Conservation (phyloP, 23 tunicate genomes). For the Trididemnum clinides region DNA sequence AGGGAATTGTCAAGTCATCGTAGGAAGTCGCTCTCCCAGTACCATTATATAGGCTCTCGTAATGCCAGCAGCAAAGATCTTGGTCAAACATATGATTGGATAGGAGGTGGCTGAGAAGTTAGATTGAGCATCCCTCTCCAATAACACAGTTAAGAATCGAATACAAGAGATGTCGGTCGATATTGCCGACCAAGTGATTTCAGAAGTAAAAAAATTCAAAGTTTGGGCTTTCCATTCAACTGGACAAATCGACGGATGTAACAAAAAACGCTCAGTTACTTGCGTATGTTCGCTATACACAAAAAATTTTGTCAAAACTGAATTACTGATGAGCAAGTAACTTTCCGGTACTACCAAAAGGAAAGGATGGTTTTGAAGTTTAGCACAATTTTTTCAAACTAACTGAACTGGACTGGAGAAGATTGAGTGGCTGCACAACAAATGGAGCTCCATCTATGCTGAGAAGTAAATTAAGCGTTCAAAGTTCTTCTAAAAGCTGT, state of each 20-base stretch:
- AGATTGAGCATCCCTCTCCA: constrained; percentile 1
- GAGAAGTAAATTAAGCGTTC: constrained; percentile 27
- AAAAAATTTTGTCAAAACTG: too few relatives aligned
- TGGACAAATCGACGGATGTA: too few relatives aligned
- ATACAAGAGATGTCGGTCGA: too few relatives aligned
- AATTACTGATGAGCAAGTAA: background rate
- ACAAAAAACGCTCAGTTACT: too few relatives aligned
- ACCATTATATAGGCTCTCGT: constrained; percentile 39
- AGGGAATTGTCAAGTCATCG: constrained; percentile 44
- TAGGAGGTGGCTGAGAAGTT: constrained; percentile 4
- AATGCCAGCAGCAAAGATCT: constrained; percentile 33
- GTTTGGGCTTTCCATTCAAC: background rate
- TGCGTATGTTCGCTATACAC: too few relatives aligned
- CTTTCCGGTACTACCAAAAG: constrained; percentile 1
- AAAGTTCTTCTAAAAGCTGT: constrained; percentile 48
- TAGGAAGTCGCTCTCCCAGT: constrained; percentile 50
- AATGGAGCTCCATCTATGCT: too few relatives aligned
- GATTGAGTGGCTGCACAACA: background rate
- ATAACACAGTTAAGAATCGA: constrained; percentile 8
- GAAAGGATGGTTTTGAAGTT: constrained; percentile 10
- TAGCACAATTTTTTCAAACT: too few relatives aligned
- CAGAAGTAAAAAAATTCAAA: background rate
- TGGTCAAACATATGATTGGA: background rate
- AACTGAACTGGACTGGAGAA: constrained; percentile 58
- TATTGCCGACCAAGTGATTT: too few relatives aligned